Evolutionary conservation across 2,797 vertebrate species (phyloP).

Genomic region (Prionace glauca): DNA sequence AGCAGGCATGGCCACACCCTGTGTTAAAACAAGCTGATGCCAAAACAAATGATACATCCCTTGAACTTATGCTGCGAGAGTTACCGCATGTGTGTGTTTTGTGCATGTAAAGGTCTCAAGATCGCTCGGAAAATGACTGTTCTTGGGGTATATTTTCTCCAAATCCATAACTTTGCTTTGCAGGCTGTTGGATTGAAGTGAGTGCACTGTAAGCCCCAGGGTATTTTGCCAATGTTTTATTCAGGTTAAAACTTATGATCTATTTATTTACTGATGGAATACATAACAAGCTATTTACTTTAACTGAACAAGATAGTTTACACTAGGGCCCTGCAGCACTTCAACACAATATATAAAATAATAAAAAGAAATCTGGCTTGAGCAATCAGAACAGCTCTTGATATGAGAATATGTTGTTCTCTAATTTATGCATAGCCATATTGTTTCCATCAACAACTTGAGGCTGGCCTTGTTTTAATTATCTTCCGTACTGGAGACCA

Average conservation of each 20-base stretch:
- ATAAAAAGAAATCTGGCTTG: neutral
- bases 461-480: neutral
- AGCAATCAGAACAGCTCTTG: neutral
- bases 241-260: neutral
- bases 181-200: neutral
- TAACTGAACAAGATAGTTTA: neutral
- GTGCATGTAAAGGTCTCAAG: too few relatives aligned
- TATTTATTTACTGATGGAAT: constrained; percentile 32
- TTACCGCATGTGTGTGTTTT: neutral
- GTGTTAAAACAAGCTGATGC: neutral
- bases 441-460: neutral
- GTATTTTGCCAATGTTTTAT: neutral
- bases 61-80: neutral
- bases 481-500: neutral
- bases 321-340: neutral
- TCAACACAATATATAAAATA: neutral
- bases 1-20: neutral
- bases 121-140: neutral
- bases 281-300: constrained; percentile 9
- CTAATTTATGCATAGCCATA: neutral
- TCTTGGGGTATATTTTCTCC: neutral
- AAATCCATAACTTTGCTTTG: neutral
- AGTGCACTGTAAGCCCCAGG: neutral
- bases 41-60: constrained; percentile 12
- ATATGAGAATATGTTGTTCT: neutral